Evolutionary conservation across 2,113 vertebrate genomes (phyloP).

Genomic region (Taxidea taxus): DNA sequence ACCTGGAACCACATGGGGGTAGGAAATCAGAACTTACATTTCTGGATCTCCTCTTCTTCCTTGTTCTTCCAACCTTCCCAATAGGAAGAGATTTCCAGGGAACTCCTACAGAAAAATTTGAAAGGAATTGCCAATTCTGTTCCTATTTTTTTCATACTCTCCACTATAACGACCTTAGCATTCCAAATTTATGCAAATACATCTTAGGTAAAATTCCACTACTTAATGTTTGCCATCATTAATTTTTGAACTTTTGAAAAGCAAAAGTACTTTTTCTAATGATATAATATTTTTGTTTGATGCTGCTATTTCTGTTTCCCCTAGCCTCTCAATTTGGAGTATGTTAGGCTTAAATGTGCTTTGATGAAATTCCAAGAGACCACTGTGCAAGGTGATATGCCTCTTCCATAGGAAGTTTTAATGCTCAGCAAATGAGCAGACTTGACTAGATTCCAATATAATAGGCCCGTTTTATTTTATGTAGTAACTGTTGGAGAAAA

Average conservation of each 20-base stretch:
- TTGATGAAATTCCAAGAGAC: not conserved
- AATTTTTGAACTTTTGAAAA: not conserved
- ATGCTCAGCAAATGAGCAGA: not conserved
- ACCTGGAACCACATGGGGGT: not conserved
- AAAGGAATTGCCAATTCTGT: not conserved
- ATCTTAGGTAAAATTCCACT: not conserved
- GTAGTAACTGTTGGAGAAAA: not conserved
- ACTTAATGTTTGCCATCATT: not conserved
- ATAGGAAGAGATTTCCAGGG: not conserved
- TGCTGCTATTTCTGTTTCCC: not conserved
- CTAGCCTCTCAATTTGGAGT: accelerated
- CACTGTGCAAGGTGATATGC: not conserved
- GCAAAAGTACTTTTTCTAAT: not conserved
- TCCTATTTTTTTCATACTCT: not conserved
- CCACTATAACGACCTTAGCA: not conserved
- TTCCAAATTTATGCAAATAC: not conserved
- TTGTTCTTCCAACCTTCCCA: not conserved
- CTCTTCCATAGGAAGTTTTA: not conserved
- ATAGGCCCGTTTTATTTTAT: not conserved
- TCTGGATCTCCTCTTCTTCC: not conserved
- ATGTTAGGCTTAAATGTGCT: not conserved
- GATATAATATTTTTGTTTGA: not conserved
- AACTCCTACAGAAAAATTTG: not conserved
- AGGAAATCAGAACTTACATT: not conserved
- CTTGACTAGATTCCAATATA: not conserved